Evolutionary conservation across 2,113 vertebrate species (phyloP).

Genomic region (Phalacrocorax pelagicus): DNA sequence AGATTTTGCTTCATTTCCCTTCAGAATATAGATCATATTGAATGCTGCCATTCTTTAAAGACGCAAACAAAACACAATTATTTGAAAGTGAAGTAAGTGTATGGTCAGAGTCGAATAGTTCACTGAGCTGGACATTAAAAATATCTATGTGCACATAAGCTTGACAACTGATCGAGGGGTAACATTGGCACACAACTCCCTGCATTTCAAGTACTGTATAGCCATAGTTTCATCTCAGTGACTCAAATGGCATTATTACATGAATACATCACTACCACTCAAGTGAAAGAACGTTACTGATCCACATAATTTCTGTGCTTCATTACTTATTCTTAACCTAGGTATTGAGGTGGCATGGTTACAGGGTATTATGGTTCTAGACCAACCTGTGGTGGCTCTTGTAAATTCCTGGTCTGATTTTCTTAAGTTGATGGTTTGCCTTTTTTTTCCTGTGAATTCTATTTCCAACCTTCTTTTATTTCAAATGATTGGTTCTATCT

Average conservation of each 20-base stretch:
- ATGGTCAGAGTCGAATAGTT: neutral
- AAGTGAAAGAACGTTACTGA: neutral
- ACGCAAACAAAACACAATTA: neutral
- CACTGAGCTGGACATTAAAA: neutral
- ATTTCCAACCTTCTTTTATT: constrained; percentile 16
- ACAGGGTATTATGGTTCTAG: neutral
- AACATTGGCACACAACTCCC: neutral
- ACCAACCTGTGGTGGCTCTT: neutral
- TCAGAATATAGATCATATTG: neutral
- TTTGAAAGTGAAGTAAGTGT: neutral
- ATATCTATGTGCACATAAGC: neutral
- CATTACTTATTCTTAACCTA: neutral
- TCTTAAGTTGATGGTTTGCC: neutral
- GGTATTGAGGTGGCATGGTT: neutral
- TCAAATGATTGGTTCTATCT: neutral
- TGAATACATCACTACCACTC: neutral
- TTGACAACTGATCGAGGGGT: neutral
- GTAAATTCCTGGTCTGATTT: neutral
- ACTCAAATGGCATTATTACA: neutral
- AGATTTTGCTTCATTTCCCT: neutral
- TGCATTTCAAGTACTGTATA: neutral
- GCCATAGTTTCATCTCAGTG: neutral
- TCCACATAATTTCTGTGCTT: neutral
- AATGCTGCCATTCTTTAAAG: neutral
- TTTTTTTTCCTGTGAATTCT: neutral